Percentiles rank a stretch among this genome's conserved stretches.
These are phyloP conservation scores for Labrus mixtus DNA, from an alignment of 2,113 vertebrate species.

Conservation along the genomic window DNA sequence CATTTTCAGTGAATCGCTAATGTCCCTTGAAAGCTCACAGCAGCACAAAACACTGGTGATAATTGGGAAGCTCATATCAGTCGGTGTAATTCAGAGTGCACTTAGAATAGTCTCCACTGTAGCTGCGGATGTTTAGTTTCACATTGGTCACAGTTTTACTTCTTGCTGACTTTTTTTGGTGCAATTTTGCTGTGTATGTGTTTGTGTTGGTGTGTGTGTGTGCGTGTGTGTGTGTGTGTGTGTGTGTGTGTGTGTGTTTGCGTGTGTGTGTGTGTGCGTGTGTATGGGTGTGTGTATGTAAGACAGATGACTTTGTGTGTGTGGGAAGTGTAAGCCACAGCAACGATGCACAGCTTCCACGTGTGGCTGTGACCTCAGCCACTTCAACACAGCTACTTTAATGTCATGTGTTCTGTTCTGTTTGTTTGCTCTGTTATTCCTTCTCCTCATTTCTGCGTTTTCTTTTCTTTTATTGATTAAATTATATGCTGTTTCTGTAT, in stretches of 20 bases:
- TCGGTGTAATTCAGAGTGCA: constrained; percentile 15
- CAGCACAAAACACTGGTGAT: background rate
- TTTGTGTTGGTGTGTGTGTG: background rate
- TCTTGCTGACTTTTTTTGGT: constrained; percentile 1
- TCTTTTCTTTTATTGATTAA: too few relatives aligned
- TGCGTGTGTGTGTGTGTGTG: constrained; percentile 3
- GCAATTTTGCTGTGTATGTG: background rate
- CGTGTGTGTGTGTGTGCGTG: background rate
- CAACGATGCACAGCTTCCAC: constrained; percentile 9
- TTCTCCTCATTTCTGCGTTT: too few relatives aligned
- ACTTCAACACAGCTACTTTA: constrained; percentile 14
- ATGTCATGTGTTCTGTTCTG: constrained; percentile 3
- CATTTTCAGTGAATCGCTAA: constrained; percentile 50
- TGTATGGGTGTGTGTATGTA: too few relatives aligned
- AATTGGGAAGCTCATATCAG: constrained; percentile 45
- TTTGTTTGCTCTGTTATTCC: background rate
- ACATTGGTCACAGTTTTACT: constrained; percentile 37
- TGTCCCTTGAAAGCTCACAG: constrained; percentile 51
- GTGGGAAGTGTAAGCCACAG: constrained; percentile 25
- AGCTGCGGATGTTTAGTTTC: constrained; percentile 32
- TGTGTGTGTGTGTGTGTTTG: background rate
- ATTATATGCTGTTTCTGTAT: too few relatives aligned
- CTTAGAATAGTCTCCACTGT: constrained; percentile 23
- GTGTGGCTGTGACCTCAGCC: constrained; percentile 39
- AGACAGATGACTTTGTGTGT: background rate